Percentiles rank a stretch among this genome's conserved stretches.
These are phyloP conservation scores for Leptocoma aspasia DNA, from an alignment of 2,113 vertebrate genomes.

Conservation along the genomic window DNA sequence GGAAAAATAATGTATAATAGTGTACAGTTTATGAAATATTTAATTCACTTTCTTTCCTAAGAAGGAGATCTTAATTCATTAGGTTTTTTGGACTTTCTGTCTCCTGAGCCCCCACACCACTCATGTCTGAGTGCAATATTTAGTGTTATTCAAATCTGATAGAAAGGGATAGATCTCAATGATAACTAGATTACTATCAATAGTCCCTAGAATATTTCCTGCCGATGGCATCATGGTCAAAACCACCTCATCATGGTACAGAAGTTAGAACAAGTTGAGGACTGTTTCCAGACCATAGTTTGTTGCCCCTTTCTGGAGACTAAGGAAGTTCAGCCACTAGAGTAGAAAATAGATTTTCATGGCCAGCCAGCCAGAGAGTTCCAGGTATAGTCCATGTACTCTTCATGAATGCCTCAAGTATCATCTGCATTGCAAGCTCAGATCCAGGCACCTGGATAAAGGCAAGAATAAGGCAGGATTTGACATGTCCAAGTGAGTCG, in stretches of 20 bases:
- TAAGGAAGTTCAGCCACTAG: not conserved
- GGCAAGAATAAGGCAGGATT: not conserved
- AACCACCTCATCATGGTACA: not conserved
- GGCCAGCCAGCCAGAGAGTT: not conserved
- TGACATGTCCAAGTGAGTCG: fast-evolving
- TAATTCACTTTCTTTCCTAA: not conserved
- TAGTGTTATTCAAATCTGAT: not conserved
- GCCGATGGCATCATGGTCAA: not conserved
- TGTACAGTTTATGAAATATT: not conserved
- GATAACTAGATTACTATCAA: not conserved
- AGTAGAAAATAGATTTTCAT: not conserved
- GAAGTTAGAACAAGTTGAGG: not conserved
- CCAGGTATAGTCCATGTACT: not conserved
- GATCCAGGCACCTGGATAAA: not conserved
- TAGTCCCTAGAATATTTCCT: not conserved
- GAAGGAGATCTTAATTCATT: not conserved
- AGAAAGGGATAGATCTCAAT: not conserved
- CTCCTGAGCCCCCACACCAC: not conserved
- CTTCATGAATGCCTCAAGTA: not conserved
- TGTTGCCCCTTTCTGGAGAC: not conserved
- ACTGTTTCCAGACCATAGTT: not conserved
- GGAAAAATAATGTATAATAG: not conserved
- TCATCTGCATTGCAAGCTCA: not conserved
- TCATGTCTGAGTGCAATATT: not conserved
- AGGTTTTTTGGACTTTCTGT: not conserved